Evolutionary conservation across 2,113 vertebrate species (phyloP), one percentile per base, ranked within the genome.

Genomic region (Copsychus sechellarum): DNA sequence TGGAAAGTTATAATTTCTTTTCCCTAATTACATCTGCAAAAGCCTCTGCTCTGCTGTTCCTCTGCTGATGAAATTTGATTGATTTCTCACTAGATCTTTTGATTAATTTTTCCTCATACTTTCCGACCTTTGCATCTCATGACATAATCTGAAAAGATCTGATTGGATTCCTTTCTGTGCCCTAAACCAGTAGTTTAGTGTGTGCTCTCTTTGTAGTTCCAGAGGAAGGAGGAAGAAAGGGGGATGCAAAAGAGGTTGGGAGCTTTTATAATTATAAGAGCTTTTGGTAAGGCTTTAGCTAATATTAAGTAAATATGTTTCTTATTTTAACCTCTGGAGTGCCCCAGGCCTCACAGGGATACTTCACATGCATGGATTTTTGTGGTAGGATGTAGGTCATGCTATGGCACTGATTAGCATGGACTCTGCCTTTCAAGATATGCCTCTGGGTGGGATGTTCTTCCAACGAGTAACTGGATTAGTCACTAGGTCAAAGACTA

Each of bases 241-340:
- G 40, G 90, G 76, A 36, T 72, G 53, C 61, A 93, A 93, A 91
- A 92, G n/a, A 74, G 6, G 5, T 86, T 88, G 60, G 85, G 43
- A 94, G 88, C 64, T 95, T 96, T 92, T 78, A 93, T 89, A 96
- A 96, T 91, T 87, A 93, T 70, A 64, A 60, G 47, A 81, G 90
- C 87, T 81, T 96, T 95, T 94, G 92, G 92, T 94, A 92, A 73
- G 90, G 87, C 81, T 97, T 96, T 95, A 81, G 73, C 45, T 88
- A 85, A 90, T 60, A 66, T 97, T 96, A 92, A 93, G 88, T 91
- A 97, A 96, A 93, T 95, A 96, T 94, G 73, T 96, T 89, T 97
- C 83, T 95, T 92, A 90, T 91, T 92, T 95, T 97, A 97, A 97
- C 96, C 96, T 97, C 90, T 96, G 69, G 56, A 97, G 83, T 83